phyloP scores from a whole-genome alignment of 2,888 invertebrate species.

The Thereva unica region DNA sequence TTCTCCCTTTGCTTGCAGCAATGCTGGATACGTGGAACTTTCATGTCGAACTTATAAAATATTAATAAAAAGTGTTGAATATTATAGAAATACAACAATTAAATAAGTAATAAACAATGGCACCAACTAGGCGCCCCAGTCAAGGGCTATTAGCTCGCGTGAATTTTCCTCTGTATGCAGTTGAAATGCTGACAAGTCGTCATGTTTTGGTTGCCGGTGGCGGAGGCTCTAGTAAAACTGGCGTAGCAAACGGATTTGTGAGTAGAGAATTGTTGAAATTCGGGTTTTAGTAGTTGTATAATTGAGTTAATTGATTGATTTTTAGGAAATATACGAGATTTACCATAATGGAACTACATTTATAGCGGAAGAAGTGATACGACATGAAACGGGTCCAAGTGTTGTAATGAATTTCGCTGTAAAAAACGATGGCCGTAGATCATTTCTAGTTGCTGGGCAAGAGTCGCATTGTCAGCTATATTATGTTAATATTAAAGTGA shows the following conservation, averaged over 20 bases:
- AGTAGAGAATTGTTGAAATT: constrained; percentile 59
- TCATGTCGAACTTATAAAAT: constrained; percentile 25
- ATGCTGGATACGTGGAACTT: constrained; percentile 42
- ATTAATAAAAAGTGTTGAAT: constrained; percentile 12
- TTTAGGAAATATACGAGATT: constrained; percentile 90
- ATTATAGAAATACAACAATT: not conserved
- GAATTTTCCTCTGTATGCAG: constrained; percentile 90
- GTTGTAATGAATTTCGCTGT: constrained; percentile 92
- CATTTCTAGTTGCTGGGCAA: constrained; percentile 85
- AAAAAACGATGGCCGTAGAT: constrained; percentile 71
- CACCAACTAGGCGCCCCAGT: constrained; percentile 63
- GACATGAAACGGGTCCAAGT: constrained; percentile 85
- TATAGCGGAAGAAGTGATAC: constrained; percentile 83
- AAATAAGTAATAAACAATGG: constrained; percentile 61
- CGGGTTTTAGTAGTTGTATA: not conserved
- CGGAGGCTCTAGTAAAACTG: constrained; percentile 95
- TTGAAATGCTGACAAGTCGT: constrained; percentile 87
- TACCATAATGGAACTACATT: constrained; percentile 82
- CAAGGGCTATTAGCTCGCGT: constrained; percentile 82
- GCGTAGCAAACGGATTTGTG: constrained; percentile 96
- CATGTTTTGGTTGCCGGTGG: constrained; percentile 97
- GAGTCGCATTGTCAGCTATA: constrained; percentile 90
- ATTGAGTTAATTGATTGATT: constrained; percentile 44
- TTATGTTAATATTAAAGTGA: constrained; percentile 67
- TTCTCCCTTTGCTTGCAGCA: constrained; percentile 10